Evolutionary conservation across 2,797 vertebrate genomes (phyloP).

Genomic region (Melanotaenia trifasciata): DNA sequence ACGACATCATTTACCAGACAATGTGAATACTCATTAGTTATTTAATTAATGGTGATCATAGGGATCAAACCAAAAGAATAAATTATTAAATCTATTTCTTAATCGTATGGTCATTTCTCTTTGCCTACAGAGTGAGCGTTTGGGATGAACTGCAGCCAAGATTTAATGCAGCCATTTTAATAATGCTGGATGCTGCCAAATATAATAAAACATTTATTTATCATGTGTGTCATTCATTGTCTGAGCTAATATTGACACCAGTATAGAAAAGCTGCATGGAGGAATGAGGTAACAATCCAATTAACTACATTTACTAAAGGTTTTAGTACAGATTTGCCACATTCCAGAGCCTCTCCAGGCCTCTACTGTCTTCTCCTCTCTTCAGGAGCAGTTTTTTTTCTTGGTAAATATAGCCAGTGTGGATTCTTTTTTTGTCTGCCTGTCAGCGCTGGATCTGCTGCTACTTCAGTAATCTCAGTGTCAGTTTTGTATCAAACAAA

Average conservation of each 20-base stretch:
- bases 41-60: slow-evolving; percentile 14
- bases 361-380: slow-evolving; percentile 44
- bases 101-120: slow-evolving; percentile 40
- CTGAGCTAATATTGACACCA: slow-evolving; percentile 9
- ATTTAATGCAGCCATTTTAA: slow-evolving; percentile 21
- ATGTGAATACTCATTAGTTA: slow-evolving; percentile 11
- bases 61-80: neutral
- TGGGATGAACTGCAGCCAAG: slow-evolving; percentile 22
- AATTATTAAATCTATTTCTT: slow-evolving; percentile 26
- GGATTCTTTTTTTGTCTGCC: slow-evolving; percentile 51
- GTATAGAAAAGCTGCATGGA: slow-evolving; percentile 11
- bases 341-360: slow-evolving; percentile 45
- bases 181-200: slow-evolving; percentile 27
- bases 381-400: slow-evolving; percentile 52
- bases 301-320: slow-evolving; percentile 17
- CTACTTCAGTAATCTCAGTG: slow-evolving; percentile 74
- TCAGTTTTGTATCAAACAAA: slow-evolving; percentile 69
- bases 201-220: slow-evolving; percentile 25
- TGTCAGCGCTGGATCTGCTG: slow-evolving; percentile 66
- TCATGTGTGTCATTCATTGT: slow-evolving; percentile 9
- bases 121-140: slow-evolving; percentile 15
- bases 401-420: slow-evolving; percentile 54
- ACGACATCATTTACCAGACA: slow-evolving; percentile 12
- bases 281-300: slow-evolving; percentile 21
- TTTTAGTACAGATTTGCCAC: slow-evolving; percentile 24